Percentiles rank a stretch among this genome's conserved stretches.
These are phyloP conservation scores for Leguminivora glycinivorella DNA, from an alignment of 1,140 invertebrate species.

Conservation along the genomic window DNA sequence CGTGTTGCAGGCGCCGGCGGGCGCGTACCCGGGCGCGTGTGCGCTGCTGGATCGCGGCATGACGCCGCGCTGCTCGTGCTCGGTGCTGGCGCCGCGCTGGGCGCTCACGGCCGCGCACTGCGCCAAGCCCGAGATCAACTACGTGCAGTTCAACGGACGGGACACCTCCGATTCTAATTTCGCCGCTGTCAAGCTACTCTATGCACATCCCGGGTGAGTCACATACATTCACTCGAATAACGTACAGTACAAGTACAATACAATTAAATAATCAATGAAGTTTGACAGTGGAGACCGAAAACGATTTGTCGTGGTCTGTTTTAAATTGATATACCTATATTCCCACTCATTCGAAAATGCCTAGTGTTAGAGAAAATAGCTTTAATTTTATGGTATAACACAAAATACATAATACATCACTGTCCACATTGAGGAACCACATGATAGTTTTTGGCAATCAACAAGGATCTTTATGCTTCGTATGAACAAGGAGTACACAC, in stretches of 20 bases:
- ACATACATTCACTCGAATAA: background rate
- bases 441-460: too few species aligned
- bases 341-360: too few species aligned
- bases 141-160: slow-evolving; percentile 59
- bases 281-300: too few species aligned
- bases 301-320: too few species aligned
- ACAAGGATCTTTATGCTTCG: too few species aligned
- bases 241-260: background rate
- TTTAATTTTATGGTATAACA: too few species aligned
- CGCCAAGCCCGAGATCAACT: slow-evolving; percentile 46
- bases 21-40: slow-evolving; percentile 45
- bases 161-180: slow-evolving; percentile 46
- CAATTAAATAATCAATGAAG: too few species aligned
- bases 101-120: slow-evolving; percentile 67
- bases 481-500: too few species aligned
- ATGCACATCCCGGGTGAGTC: slow-evolving; percentile 57
- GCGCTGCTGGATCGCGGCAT: slow-evolving; percentile 56
- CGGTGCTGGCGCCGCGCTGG: slow-evolving; percentile 52
- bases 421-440: too few species aligned
- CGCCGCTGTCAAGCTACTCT: slow-evolving; percentile 51
- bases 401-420: too few species aligned
- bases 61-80: slow-evolving; percentile 53
- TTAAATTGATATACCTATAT: too few species aligned
- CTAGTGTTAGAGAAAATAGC: too few species aligned
- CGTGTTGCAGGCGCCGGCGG: slow-evolving; percentile 29